Evolutionary conservation across 2,888 invertebrate species (phyloP).

Genomic region (Xanthia icteritia): DNA sequence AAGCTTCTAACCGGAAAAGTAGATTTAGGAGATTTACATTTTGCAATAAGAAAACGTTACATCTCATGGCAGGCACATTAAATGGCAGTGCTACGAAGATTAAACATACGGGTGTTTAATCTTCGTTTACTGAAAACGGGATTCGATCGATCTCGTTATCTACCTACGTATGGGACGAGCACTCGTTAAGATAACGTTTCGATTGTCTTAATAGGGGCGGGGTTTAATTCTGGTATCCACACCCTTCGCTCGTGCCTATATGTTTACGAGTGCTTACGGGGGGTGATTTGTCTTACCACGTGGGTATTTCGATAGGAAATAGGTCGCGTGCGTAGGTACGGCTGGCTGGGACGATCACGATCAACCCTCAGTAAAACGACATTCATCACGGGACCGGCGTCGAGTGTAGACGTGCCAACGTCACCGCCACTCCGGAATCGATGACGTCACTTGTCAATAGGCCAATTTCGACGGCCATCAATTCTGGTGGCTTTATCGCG

Average conservation of each 20-base stretch:
- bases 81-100: slow-evolving; percentile 32
- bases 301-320: slow-evolving; percentile 48
- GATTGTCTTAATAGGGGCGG: slow-evolving; percentile 66
- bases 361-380: slow-evolving; percentile 58
- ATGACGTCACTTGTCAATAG: slow-evolving; percentile 77
- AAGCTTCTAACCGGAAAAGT: slow-evolving; percentile 26
- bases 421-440: slow-evolving; percentile 66
- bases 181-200: slow-evolving; percentile 65
- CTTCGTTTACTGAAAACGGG: slow-evolving; percentile 34
- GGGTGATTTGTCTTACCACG: slow-evolving; percentile 64
- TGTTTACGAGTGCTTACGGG: slow-evolving; percentile 63
- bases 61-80: slow-evolving; percentile 23
- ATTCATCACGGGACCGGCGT: slow-evolving; percentile 69
- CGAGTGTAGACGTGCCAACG: slow-evolving; percentile 68
- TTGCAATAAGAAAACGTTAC: slow-evolving; percentile 24
- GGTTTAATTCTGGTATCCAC: slow-evolving; percentile 64
- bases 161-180: slow-evolving; percentile 39
- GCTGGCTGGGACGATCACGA: slow-evolving; percentile 50
- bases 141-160: slow-evolving; percentile 35
- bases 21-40: slow-evolving; percentile 13
- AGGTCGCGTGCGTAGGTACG: slow-evolving; percentile 58
- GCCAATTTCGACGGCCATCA: slow-evolving; percentile 74
- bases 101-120: slow-evolving; percentile 39
- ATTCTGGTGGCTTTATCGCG: slow-evolving; percentile 76
- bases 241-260: slow-evolving; percentile 49